Conservation (phyloP, 2,797 vertebrate genomes). For the Denticeps clupeoides region DNA sequence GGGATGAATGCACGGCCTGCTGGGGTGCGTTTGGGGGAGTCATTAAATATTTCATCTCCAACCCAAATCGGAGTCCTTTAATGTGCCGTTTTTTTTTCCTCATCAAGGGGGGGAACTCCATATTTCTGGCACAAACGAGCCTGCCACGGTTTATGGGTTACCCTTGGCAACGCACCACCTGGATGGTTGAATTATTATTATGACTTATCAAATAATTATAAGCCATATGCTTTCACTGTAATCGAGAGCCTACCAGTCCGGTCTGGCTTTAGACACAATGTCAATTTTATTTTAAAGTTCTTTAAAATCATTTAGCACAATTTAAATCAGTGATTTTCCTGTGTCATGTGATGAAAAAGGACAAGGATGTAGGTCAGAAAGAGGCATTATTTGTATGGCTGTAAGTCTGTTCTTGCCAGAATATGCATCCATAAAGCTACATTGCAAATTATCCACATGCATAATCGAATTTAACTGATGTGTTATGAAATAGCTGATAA, state of each 20-base stretch:
- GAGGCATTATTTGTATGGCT: no score
- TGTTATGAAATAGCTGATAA: no score
- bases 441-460: no score
- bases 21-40: background rate
- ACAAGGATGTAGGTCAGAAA: no score
- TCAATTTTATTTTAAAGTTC: no score
- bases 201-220: constrained; percentile 29
- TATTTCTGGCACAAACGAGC: constrained; percentile 26
- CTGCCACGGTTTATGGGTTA: constrained; percentile 18
- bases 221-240: constrained; percentile 25
- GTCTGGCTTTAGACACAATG: background rate
- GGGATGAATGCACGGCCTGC: background rate
- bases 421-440: no score
- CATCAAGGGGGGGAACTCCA: constrained; percentile 31
- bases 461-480: no score
- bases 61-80: constrained; percentile 41
- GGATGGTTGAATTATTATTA: constrained; percentile 24
- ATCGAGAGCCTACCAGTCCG: no score
- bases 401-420: no score
- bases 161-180: constrained; percentile 20
- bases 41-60: constrained; percentile 51
- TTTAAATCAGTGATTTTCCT: no score
- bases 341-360: no score
- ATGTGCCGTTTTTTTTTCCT: constrained; percentile 37
- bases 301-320: no score